These are phyloP conservation scores for Phoebastria nigripes DNA, from an alignment of 2,797 vertebrate genomes.

Conservation along the genomic window DNA sequence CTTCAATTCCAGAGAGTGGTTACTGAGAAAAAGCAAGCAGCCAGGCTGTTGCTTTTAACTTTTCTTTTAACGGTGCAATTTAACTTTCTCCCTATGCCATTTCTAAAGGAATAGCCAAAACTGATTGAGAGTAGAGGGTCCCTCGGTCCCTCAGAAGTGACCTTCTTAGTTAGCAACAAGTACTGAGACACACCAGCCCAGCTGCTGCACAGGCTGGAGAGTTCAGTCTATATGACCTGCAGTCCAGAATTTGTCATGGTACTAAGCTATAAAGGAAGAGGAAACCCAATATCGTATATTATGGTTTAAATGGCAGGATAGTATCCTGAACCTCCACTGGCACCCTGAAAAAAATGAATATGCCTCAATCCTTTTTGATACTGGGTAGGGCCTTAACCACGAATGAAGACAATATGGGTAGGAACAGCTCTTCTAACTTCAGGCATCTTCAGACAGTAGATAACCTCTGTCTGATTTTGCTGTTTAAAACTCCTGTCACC, in stretches of 20 bases:
- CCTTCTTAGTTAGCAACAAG: background rate
- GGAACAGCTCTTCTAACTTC: background rate
- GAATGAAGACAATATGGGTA: background rate
- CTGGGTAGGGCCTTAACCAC: rapidly evolving
- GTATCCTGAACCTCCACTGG: background rate
- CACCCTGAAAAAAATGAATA: background rate
- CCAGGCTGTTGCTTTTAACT: background rate
- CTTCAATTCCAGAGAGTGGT: background rate
- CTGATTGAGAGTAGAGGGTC: background rate
- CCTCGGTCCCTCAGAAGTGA: background rate
- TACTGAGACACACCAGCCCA: background rate
- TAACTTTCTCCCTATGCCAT: background rate
- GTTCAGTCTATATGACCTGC: background rate
- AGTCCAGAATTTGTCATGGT: background rate
- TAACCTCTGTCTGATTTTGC: background rate
- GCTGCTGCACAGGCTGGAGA: background rate
- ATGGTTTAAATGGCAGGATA: background rate
- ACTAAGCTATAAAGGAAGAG: background rate
- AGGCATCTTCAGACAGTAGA: background rate
- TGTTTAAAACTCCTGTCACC: background rate
- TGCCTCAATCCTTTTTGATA: background rate
- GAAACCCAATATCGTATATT: background rate
- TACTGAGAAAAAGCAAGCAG: background rate
- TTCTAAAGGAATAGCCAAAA: background rate
- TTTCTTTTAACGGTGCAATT: background rate